Percentiles rank a stretch among this genome's conserved stretches.
These are phyloP conservation scores for Eulemur mongoz DNA, from an alignment of 2,797 vertebrate genomes.

Conservation along the genomic window DNA sequence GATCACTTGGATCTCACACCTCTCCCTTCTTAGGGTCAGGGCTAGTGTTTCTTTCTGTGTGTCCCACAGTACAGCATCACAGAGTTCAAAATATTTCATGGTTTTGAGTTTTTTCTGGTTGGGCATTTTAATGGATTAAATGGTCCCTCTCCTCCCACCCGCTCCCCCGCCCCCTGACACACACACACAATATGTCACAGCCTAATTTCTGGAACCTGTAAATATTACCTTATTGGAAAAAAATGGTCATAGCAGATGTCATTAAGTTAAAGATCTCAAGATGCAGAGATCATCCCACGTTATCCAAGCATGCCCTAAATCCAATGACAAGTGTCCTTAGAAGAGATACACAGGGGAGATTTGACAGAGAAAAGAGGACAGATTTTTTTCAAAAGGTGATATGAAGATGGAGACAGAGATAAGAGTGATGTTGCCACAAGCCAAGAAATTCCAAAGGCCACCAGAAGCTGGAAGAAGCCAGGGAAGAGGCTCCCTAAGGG, in stretches of 20 bases:
- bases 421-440: background rate
- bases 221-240: background rate
- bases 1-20: background rate
- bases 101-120: background rate
- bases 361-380: background rate
- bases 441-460: background rate
- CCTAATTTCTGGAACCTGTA: background rate
- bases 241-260: background rate
- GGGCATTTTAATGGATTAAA: background rate
- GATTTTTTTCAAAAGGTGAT: background rate
- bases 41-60: background rate
- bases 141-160: too few species aligned
- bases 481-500: fast-evolving
- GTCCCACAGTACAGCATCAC: background rate
- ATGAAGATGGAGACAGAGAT: background rate
- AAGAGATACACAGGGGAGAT: background rate
- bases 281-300: background rate
- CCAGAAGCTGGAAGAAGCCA: background rate
- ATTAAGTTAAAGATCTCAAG: background rate
- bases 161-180: too few species aligned
- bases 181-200: background rate
- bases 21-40: background rate
- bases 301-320: background rate
- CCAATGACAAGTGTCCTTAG: background rate
- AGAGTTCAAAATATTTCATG: background rate